phyloP scores from a whole-genome alignment of 2,797 vertebrate genomes.

The Argyrosomus regius region DNA sequence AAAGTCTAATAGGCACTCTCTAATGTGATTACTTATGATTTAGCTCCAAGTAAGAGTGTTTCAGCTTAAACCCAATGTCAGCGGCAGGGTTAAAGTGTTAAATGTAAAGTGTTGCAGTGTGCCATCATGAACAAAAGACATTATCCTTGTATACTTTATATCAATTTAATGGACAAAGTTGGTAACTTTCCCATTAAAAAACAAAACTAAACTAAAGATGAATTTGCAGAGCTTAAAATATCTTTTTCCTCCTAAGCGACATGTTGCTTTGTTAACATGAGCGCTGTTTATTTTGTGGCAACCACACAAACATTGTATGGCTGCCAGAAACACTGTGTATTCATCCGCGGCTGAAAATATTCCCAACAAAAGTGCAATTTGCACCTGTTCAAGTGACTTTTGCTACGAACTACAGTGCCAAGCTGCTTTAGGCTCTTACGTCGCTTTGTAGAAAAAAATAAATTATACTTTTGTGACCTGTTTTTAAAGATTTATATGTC shows the following conservation, averaged over 20 bases:
- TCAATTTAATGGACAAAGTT: neutral
- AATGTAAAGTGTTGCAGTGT: neutral
- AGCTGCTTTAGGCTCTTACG: neutral
- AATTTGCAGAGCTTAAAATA: too few relatives aligned
- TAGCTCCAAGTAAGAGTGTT: slow-evolving; percentile 17
- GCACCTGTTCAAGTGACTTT: neutral
- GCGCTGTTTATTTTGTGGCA: neutral
- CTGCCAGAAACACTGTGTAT: neutral
- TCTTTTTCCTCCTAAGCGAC: neutral
- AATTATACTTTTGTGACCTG: neutral
- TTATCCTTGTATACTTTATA: neutral
- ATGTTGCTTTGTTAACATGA: neutral
- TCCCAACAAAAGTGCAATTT: neutral
- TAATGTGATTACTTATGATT: slow-evolving; percentile 37
- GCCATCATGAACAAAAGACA: neutral
- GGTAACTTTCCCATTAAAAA: neutral
- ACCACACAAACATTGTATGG: neutral
- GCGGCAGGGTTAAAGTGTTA: neutral
- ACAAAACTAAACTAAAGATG: neutral
- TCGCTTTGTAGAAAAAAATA: neutral
- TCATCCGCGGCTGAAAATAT: neutral
- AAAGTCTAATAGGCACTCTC: slow-evolving; percentile 32
- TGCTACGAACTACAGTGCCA: neutral
- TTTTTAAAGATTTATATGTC: neutral
- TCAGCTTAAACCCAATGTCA: slow-evolving; percentile 11